Base-by-base conservation (phyloP, 2,113 vertebrate genomes). In the Chloebia gouldiae region DNA sequence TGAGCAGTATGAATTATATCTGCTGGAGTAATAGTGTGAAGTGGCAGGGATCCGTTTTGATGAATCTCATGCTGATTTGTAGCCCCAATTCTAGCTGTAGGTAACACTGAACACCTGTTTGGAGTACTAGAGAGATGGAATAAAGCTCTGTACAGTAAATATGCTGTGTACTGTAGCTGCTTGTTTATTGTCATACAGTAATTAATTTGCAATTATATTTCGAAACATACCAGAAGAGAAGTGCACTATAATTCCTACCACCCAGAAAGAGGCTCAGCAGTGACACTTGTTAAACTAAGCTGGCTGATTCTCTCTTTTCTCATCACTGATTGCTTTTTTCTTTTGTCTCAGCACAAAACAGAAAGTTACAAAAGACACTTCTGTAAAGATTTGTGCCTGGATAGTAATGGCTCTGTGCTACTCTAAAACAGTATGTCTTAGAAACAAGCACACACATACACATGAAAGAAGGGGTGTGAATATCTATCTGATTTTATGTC, bases 1-100 rank as follows among this genome's bases (percentile, higher is more conserved):
- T 95, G 92, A 95, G 95, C 96, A 95, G 79, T 96, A 93, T 95
- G 94, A 95, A 97, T 97, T 96, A 96, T 95, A 86, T 96, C 96
- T 95, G 94, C 96, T 96, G 94, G 96, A 89, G 96, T 95, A 97
- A 94, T 96, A 92, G 72, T 81, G 91, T 96, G 96, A 95, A 93
- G 83, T 95, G 96, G 95, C 93, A 95, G 96, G 97, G 96, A 97
- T 96, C 95, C 94, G 66, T 96, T 95, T 94, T 96, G 95, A 96
- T 95, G 94, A 96, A 97, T 94, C 93, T 95, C 97, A 90, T 73
- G 96, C 96, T 96, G 97, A 93, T 95, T 95, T 95, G 95, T 94
- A 88, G 87, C 95, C 96, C 87, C 94, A 88, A 88, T 97, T 97
- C 95, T 93, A 95, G 91, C 94, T 95, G 92, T 96, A 95, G 96